phyloP scores from a whole-genome alignment of 2,113 vertebrate species.

The Scalopus aquaticus region DNA sequence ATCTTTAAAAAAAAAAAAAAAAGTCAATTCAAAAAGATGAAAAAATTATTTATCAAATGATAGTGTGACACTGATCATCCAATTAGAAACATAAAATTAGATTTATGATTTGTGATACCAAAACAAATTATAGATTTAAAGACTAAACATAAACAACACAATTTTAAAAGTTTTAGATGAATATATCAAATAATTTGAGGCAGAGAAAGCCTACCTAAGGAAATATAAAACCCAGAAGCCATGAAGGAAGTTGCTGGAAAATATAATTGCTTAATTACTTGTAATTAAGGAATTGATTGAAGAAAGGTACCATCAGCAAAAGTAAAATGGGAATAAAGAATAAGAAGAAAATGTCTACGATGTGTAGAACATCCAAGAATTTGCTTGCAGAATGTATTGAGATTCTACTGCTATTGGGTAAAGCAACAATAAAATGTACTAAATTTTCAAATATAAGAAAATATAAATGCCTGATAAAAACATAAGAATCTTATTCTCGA shows the following conservation, averaged over 20 bases:
- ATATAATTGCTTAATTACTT: not conserved
- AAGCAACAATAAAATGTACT: not conserved
- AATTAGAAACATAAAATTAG: not conserved
- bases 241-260: not conserved
- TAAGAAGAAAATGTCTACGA: not conserved
- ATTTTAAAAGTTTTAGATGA: not conserved
- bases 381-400: not conserved
- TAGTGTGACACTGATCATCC: not conserved
- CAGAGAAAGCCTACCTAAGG: not conserved
- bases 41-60: not conserved
- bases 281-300: too few relatives aligned
- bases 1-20: too few relatives aligned
- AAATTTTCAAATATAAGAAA: not conserved
- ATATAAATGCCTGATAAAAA: not conserved
- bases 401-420: not conserved
- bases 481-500: not conserved
- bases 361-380: not conserved
- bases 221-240: not conserved
- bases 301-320: not conserved
- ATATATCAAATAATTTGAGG: not conserved
- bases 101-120: not conserved
- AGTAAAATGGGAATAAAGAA: not conserved
- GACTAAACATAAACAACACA: not conserved
- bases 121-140: not conserved
- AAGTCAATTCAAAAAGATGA: too few relatives aligned